These are phyloP conservation scores for Euborellia annulipes DNA, from an alignment of 1,140 invertebrate species.

Conservation along the genomic window DNA sequence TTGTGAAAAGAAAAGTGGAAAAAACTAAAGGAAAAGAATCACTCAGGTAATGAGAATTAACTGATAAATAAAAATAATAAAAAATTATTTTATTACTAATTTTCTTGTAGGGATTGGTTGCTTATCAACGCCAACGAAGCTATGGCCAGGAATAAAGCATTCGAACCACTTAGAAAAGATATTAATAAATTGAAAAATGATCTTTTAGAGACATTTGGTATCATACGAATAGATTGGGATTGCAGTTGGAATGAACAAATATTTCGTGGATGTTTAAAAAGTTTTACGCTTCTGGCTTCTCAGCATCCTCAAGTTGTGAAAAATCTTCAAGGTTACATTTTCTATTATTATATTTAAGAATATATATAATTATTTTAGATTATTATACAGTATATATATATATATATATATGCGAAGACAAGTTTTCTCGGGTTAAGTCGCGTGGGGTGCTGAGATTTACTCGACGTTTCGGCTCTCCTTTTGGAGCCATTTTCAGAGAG, in stretches of 20 bases:
- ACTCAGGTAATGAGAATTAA: slow-evolving; percentile 27
- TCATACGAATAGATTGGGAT: slow-evolving; percentile 52
- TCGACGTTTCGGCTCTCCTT: too few species aligned
- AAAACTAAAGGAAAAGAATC: slow-evolving; percentile 27
- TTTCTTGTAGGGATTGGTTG: slow-evolving; percentile 39
- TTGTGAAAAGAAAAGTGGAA: slow-evolving; percentile 34
- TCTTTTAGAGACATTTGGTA: slow-evolving; percentile 34
- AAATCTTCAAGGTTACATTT: slow-evolving; percentile 37
- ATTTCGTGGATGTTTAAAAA: slow-evolving; percentile 66
- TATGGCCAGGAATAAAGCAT: slow-evolving; percentile 29
- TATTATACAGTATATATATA: too few species aligned
- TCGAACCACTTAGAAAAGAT: slow-evolving; percentile 45
- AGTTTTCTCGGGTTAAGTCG: too few species aligned
- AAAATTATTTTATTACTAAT: slow-evolving; percentile 10
- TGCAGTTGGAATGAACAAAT: slow-evolving; percentile 79
- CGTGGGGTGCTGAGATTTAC: too few species aligned
- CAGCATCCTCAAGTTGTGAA: slow-evolving; percentile 53
- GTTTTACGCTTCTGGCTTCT: slow-evolving; percentile 48
- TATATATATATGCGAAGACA: too few species aligned
- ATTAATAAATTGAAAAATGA: slow-evolving; percentile 39
- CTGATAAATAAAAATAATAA: slow-evolving; percentile 3
- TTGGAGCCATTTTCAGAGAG: too few species aligned
- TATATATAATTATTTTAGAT: too few species aligned
- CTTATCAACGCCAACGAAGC: slow-evolving; percentile 43
- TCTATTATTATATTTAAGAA: not conserved